Percentiles rank a stretch among this genome's conserved stretches.
Conservation (phyloP, 2,888 invertebrate genomes). For the Synanthedon myopaeformis region DNA sequence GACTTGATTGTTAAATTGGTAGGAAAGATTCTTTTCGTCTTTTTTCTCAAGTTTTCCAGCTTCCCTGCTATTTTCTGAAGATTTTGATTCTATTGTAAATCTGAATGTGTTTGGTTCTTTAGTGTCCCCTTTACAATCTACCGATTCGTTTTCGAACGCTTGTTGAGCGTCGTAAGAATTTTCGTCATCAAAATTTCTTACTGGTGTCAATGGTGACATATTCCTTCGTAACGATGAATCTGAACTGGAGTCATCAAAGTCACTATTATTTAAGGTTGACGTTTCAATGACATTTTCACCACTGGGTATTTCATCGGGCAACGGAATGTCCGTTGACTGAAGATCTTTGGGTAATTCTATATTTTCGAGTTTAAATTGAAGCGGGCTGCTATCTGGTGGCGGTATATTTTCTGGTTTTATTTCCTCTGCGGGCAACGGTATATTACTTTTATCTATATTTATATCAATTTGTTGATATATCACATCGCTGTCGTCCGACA, state of each 20-base stretch:
- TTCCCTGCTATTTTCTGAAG: slow-evolving; percentile 33
- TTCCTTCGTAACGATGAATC: slow-evolving; percentile 54
- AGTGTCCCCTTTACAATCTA: slow-evolving; percentile 29
- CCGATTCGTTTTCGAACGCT: slow-evolving; percentile 48
- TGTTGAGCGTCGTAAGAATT: slow-evolving; percentile 63
- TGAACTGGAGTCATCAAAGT: slow-evolving; percentile 53
- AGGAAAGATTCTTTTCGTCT: slow-evolving; percentile 27
- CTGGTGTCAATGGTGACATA: slow-evolving; percentile 61
- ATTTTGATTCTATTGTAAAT: slow-evolving; percentile 51
- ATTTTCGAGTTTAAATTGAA: slow-evolving; percentile 45
- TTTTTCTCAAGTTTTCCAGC: slow-evolving; percentile 28
- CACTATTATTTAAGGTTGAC: slow-evolving; percentile 31
- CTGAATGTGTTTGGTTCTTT: slow-evolving; percentile 51
- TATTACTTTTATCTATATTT: slow-evolving; percentile 35
- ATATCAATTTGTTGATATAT: slow-evolving; percentile 34
- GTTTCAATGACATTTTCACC: slow-evolving; percentile 40
- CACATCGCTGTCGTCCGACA: slow-evolving; percentile 63
- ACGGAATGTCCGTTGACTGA: slow-evolving; percentile 29
- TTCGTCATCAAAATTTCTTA: slow-evolving; percentile 58
- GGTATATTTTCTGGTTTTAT: slow-evolving; percentile 46
- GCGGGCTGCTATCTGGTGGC: slow-evolving; percentile 54
- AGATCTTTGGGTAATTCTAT: slow-evolving; percentile 44
- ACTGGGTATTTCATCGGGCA: slow-evolving; percentile 35
- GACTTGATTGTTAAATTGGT: slow-evolving; percentile 50
- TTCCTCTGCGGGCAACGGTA: slow-evolving; percentile 41